phyloP scores from a whole-genome alignment of 2,888 invertebrate species.

The Stenoptilia bipunctidactyla region DNA sequence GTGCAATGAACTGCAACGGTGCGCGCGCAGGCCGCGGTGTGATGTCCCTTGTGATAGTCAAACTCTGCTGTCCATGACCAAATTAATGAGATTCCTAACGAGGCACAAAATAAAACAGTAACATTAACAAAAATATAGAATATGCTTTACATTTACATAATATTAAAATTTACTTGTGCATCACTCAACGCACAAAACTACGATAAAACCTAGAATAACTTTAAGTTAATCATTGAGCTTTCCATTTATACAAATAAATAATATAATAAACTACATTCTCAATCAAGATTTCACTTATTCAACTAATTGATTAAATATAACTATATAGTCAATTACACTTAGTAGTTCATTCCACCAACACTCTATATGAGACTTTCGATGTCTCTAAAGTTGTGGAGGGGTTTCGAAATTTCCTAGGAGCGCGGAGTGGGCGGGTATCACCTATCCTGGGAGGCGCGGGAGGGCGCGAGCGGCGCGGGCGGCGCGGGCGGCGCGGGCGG shows the following conservation, averaged over 20 bases:
- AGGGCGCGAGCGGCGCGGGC: constrained; percentile 19
- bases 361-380: neutral
- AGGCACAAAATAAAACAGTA: constrained; percentile 59
- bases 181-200: constrained; percentile 44
- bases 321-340: no score
- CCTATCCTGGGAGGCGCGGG: constrained; percentile 5
- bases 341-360: no score
- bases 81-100: constrained; percentile 59
- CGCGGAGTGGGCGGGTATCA: constrained; percentile 19
- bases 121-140: constrained; percentile 51
- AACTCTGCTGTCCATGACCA: constrained; percentile 22
- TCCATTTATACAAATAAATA: constrained; percentile 68
- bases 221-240: constrained; percentile 69
- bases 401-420: neutral
- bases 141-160: constrained; percentile 37
- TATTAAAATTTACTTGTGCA: constrained; percentile 58
- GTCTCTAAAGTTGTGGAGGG: neutral
- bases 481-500: constrained; percentile 25
- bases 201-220: constrained; percentile 52
- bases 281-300: no score
- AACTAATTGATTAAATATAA: no score
- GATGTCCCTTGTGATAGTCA: constrained; percentile 37
- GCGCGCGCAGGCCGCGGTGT: no score
- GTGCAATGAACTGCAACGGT: no score
- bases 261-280: constrained; percentile 40